Base-by-base conservation (phyloP, 2,113 vertebrate species). In the Pluvianellus socialis region DNA sequence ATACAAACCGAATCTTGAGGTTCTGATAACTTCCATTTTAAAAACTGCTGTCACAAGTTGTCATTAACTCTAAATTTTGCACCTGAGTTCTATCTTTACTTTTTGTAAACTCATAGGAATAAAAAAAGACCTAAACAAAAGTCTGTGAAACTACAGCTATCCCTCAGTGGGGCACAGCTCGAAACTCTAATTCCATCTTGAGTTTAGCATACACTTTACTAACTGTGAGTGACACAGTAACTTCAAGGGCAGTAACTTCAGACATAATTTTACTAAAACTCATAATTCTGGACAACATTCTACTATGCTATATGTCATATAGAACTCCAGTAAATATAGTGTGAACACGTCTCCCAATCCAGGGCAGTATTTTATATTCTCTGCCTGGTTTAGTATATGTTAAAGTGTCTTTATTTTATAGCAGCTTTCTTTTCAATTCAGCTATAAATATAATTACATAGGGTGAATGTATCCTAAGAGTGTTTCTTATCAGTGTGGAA, bases 1-100 rank as follows among this genome's bases (percentile, higher is more conserved):
- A 16, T 56, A 22, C 0, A 0, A 59, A 45, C 12, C 10, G 38
- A n/a, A 45, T 76, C 16, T 68, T 76, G 58, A 80, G 9, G 20
- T 7, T 4, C 7, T 47, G 19, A 50, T 8, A 63, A 1, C 10
- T 59, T 72, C 14, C 4, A 10, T 67, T 82, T 79, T 65, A 14
- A 89, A 79, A 88, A 53, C 1, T 79, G 4, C 52, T 38, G 7
- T 12, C 20, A 67, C 12, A 45, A 45, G 5, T 38, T 14, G 14
- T 32, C 17, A n/a, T 56, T 61, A 56, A 12, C 12, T 63, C 12
- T 52, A 38, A 56, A 30, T 68, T 84, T 80, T 73, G 8, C 30
- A 17, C 6, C 9, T 42, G 18, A 66, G 3, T 79, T 89, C 13
- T 47, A 8, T 10, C 11, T 55, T 71, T 38, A 67, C 4, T 27